These are phyloP conservation scores for Linnaemya tessellans DNA, from an alignment of 2,888 invertebrate genomes.

Conservation along the genomic window DNA sequence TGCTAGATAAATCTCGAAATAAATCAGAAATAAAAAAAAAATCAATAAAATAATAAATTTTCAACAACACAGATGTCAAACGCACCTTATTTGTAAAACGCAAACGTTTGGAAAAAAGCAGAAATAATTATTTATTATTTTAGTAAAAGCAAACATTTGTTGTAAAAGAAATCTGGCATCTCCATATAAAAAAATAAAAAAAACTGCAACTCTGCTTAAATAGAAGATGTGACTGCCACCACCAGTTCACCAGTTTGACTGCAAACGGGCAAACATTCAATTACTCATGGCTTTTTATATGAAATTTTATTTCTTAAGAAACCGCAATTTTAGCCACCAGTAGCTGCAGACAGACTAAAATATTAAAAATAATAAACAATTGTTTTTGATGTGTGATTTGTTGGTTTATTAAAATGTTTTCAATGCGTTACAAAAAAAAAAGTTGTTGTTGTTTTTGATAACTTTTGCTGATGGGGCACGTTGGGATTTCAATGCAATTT, in stretches of 20 bases:
- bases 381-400: constrained; percentile 44
- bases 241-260: constrained; percentile 14
- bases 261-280: constrained; percentile 3
- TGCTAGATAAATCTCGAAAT: constrained; percentile 54
- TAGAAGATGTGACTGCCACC: constrained; percentile 5
- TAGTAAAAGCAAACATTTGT: not conserved
- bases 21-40: constrained; percentile 44
- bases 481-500: constrained; percentile 10
- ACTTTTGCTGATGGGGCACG: constrained; percentile 26
- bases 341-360: constrained; percentile 37
- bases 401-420: constrained; percentile 53
- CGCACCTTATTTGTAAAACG: constrained; percentile 53
- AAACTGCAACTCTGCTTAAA: not conserved
- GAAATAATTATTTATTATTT: constrained; percentile 33
- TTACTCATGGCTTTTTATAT: constrained; percentile 15
- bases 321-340: constrained; percentile 27
- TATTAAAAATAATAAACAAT: constrained; percentile 55
- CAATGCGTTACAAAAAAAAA: constrained; percentile 5
- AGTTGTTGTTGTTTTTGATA: not conserved
- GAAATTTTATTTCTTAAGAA: constrained; percentile 1
- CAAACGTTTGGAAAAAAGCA: constrained; percentile 3
- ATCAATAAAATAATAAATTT: constrained; percentile 51
- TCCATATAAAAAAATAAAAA: not conserved
- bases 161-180: constrained; percentile 43
- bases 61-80: constrained; percentile 62